Base-by-base conservation (phyloP, 2,113 vertebrate genomes). In the Antennarius striatus region DNA sequence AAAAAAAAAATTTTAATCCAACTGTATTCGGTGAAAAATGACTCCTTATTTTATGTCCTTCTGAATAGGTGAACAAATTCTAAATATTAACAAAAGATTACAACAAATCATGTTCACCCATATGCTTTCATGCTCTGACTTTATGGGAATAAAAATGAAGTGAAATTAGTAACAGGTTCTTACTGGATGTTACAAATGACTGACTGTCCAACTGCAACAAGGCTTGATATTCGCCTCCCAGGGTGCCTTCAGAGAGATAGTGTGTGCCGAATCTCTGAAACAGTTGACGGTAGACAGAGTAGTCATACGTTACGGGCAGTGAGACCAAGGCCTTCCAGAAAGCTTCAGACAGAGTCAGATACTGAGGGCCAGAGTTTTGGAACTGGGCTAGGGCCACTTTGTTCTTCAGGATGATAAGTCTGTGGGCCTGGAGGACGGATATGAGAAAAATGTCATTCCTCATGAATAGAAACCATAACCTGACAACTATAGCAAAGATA, bases 321-420 rank as follows among this genome's bases (percentile, higher is more conserved):
- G 84, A 82, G 16, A 88, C 87, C 65, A 99, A 86, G 12, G 95
- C 95, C 75, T 91, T 95, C 96, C 96, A 97, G 85, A 98, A 98
- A 1, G 90, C 88, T 58, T 96, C 94, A 0, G 96, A 83, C 28
- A 98, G 91, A 10, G 91, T 79, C 58, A 98, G 89, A 76, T 95
- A 94, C 57, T 95, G 90, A 0, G 96, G 95, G 15, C 81, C 93
- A 4, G 92, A 94, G 83, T 97, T 99, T 83, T 95, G 94, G 83
- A 99, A 98, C 71, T 98, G 95, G 72, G 95, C 96, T 85, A 99
- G 94, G 86, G 96, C 95, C 81, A 98, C 95, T 6, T 63, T 90
- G 63, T 96, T 98, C 89, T 94, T 92, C 77, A 99, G 48, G 81
- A 97, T 91, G 86, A 99, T 73, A 16, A 96, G 69, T 16, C 90